Conservation (phyloP, 2,797 vertebrate species). For the Pipistrellus pygmaeus region DNA sequence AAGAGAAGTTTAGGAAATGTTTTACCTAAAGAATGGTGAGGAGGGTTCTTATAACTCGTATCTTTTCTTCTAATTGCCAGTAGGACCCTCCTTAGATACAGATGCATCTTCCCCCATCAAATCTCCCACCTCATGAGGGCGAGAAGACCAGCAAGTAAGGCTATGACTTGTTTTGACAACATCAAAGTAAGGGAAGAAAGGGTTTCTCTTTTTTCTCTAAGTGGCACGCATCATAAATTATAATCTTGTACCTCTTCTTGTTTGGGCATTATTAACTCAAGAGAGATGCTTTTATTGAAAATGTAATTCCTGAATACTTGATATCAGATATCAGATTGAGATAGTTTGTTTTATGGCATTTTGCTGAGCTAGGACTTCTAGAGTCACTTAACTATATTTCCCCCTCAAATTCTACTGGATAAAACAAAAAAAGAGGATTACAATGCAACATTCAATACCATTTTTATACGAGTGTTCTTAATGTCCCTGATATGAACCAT, state of each 20-base stretch:
- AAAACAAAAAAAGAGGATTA: slow-evolving; percentile 67
- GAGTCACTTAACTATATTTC: slow-evolving; percentile 66
- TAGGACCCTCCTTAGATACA: neutral
- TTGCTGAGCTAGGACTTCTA: slow-evolving; percentile 63
- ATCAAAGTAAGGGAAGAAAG: slow-evolving; percentile 62
- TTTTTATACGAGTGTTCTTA: slow-evolving; percentile 74
- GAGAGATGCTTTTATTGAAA: slow-evolving; percentile 57
- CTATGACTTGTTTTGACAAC: slow-evolving; percentile 34
- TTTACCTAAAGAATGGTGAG: neutral
- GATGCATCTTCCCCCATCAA: neutral
- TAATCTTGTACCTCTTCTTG: slow-evolving; percentile 34
- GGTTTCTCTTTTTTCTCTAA: slow-evolving; percentile 34
- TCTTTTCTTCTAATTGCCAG: slow-evolving; percentile 29
- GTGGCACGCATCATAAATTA: slow-evolving; percentile 24
- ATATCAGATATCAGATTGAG: slow-evolving; percentile 65
- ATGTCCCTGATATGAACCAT: slow-evolving; percentile 68
- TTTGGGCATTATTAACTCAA: neutral
- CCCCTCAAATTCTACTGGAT: slow-evolving; percentile 2
- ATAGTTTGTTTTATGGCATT: slow-evolving; percentile 65
- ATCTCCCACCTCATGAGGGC: neutral
- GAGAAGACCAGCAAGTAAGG: neutral
- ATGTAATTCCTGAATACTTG: slow-evolving; percentile 64
- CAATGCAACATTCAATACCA: slow-evolving; percentile 65
- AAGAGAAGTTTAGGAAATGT: neutral
- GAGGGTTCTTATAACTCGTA: neutral